These are phyloP conservation scores for Harpagifer antarcticus DNA, from an alignment of 2,797 vertebrate genomes.

Conservation along the genomic window DNA sequence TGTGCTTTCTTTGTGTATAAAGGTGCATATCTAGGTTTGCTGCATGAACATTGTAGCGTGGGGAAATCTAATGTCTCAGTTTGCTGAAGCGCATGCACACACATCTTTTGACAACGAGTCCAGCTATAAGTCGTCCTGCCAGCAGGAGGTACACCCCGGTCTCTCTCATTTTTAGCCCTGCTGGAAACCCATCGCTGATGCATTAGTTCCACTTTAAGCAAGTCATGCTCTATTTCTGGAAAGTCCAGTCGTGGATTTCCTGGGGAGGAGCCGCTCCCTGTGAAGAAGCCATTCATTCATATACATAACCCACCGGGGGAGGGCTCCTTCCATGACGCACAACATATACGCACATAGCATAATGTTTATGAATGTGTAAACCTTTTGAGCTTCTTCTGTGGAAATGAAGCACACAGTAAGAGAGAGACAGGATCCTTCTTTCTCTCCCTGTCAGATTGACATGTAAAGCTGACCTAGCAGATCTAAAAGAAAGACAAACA, in stretches of 20 bases:
- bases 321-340: constrained; percentile 77
- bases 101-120: constrained; percentile 41
- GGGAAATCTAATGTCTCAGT: constrained; percentile 42
- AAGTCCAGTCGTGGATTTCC: constrained; percentile 73
- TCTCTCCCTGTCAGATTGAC: constrained; percentile 46
- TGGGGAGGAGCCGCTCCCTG: constrained; percentile 59
- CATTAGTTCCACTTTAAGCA: constrained; percentile 73
- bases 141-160: constrained; percentile 27
- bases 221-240: constrained; percentile 79
- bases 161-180: constrained; percentile 54
- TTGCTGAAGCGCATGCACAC: constrained; percentile 22
- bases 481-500: constrained; percentile 37
- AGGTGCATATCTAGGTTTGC: constrained; percentile 26
- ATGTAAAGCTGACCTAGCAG: constrained; percentile 51
- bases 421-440: constrained; percentile 1
- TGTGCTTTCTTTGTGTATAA: constrained; percentile 43
- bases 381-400: constrained; percentile 55
- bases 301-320: constrained; percentile 61
- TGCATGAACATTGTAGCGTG: constrained; percentile 18
- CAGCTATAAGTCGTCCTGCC: constrained; percentile 25
- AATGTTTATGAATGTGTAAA: constrained; percentile 76
- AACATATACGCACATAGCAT: constrained; percentile 64
- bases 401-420: constrained; percentile 21
- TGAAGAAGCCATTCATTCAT: constrained; percentile 78
- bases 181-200: constrained; percentile 68